A percentile compares a stretch with the other conserved stretches of the same genome.
Evolutionary conservation across 1,140 invertebrate genomes (phyloP).

Genomic region (Camponotus pennsylvanicus): DNA sequence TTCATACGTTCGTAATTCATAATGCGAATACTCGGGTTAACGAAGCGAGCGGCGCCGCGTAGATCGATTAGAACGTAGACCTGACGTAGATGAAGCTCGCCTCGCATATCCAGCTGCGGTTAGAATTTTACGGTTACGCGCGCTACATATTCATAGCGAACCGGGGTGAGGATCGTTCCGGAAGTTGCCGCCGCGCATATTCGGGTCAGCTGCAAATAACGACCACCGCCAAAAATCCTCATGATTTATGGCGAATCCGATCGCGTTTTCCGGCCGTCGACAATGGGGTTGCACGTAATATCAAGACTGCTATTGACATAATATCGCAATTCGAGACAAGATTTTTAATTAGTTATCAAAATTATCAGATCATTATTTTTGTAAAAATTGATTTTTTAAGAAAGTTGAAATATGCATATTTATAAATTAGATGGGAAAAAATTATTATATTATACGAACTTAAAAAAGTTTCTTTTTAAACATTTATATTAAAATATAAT

Average conservation of each 20-base stretch:
- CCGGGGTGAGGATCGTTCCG: constrained; percentile 14
- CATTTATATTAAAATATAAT: too few species aligned
- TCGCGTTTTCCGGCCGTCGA: constrained; percentile 42
- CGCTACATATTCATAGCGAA: constrained; percentile 53
- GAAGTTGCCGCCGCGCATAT: constrained; percentile 35
- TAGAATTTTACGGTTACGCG: constrained; percentile 56
- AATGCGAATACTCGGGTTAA: constrained; percentile 23
- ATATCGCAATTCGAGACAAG: too few species aligned
- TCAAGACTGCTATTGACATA: too few species aligned
- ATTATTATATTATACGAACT: too few species aligned
- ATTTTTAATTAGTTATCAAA: too few species aligned
- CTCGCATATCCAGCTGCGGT: constrained; percentile 18
- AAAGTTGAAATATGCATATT: too few species aligned
- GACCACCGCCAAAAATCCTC: constrained; percentile 55
- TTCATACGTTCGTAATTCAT: constrained; percentile 28
- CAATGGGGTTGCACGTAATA: too few species aligned
- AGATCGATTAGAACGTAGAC: constrained; percentile 46
- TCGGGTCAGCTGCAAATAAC: constrained; percentile 59
- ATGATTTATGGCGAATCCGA: constrained; percentile 55
- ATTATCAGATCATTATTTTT: too few species aligned
- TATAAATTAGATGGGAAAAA: too few species aligned
- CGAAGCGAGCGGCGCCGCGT: constrained; percentile 18
- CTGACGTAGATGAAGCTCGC: constrained; percentile 31
- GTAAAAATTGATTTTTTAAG: too few species aligned
- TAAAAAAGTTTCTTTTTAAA: too few species aligned